Conservation (phyloP, 1,140 invertebrate genomes). For the Drosophila orosa region DNA sequence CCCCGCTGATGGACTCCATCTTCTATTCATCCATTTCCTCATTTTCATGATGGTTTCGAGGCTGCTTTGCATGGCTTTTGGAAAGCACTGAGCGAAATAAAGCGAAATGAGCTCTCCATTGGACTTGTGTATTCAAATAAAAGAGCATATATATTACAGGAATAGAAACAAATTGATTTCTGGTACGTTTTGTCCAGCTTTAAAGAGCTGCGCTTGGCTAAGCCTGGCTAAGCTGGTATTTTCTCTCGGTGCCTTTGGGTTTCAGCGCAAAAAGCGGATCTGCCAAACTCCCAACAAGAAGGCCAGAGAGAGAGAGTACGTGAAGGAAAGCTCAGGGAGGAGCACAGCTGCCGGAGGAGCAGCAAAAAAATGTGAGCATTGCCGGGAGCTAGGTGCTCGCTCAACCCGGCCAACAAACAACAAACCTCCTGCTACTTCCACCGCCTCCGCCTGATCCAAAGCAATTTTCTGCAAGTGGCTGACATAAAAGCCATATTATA, state of each 20-base stretch:
- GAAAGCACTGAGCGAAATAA: conserved; percentile 4
- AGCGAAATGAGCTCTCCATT: too few relatives aligned
- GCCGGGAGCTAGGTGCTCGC: neutral
- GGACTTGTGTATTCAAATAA: neutral
- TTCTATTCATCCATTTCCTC: neutral
- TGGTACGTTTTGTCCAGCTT: neutral
- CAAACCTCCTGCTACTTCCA: neutral
- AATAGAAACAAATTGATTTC: neutral
- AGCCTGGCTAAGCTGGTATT: neutral
- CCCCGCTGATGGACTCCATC: conserved; percentile 7
- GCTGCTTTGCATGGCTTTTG: conserved; percentile 17
- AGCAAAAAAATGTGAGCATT: conserved; percentile 29
- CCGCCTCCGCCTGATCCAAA: conserved; percentile 38
- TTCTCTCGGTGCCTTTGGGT: conserved; percentile 4
- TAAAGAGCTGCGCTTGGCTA: neutral
- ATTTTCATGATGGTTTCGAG: neutral
- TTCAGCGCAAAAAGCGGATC: conserved; percentile 39
- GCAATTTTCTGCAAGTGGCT: conserved; percentile 78
- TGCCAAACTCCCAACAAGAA: conserved; percentile 38
- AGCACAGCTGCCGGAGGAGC: neutral
- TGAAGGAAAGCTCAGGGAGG: conserved; percentile 6
- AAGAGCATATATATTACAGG: neutral
- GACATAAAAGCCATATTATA: conserved; percentile 81
- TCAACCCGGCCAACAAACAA: neutral
- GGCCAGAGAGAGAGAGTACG: conserved; percentile 10